Conservation (phyloP, 2,113 vertebrate genomes). For the Galemys pyrenaicus region DNA sequence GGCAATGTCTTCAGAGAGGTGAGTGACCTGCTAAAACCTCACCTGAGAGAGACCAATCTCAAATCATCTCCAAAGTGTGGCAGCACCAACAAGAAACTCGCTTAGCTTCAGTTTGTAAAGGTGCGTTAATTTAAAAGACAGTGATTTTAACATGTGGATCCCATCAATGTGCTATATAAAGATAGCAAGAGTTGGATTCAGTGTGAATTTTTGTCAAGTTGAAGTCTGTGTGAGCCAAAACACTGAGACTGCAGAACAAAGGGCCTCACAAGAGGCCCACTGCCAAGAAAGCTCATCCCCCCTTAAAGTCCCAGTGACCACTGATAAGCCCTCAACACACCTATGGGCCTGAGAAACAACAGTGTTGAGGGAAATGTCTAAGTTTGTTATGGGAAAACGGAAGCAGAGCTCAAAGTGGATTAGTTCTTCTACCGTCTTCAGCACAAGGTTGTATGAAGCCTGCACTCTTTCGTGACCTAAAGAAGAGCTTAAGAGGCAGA, state of each 20-base stretch:
- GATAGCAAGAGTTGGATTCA: not conserved
- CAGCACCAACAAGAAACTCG: not conserved
- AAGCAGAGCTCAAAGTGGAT: not conserved
- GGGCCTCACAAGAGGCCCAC: not conserved
- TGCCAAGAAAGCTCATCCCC: not conserved
- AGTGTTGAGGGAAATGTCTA: not conserved
- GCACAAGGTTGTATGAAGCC: not conserved
- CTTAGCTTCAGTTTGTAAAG: not conserved
- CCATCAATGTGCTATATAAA: not conserved
- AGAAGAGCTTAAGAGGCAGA: not conserved
- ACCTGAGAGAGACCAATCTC: not conserved
- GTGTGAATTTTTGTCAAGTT: not conserved
- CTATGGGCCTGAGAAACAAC: not conserved
- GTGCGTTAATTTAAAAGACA: not conserved
- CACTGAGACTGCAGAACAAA: rapidly evolving
- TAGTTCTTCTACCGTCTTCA: not conserved
- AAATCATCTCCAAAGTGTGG: not conserved
- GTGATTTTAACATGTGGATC: not conserved
- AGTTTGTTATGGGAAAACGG: not conserved
- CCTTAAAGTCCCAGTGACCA: not conserved
- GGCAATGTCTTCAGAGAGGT: too few relatives aligned
- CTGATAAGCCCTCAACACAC: not conserved
- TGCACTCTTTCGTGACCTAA: not conserved
- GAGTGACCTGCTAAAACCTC: not conserved
- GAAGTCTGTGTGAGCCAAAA: rapidly evolving